Percentiles rank a stretch among this genome's conserved stretches.
These are phyloP conservation scores for Euthynnus affinis DNA, from an alignment of 2,797 vertebrate species.

Conservation along the genomic window DNA sequence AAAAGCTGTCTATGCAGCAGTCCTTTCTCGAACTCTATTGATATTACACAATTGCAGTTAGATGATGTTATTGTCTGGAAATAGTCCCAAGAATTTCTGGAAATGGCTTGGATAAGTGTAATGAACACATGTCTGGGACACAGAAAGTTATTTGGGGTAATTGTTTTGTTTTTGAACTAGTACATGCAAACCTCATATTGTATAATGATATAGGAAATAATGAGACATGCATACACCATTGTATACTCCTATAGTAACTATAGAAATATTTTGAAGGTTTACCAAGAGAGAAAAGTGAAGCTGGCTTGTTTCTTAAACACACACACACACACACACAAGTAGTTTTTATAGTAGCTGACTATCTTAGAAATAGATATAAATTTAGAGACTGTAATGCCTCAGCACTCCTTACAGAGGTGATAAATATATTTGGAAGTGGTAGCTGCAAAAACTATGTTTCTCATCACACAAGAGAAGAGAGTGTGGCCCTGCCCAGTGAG, in stretches of 20 bases:
- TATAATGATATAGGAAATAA: constrained; percentile 31
- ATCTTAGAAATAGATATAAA: constrained; percentile 4
- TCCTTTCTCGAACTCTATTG: constrained; percentile 26
- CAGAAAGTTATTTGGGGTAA: constrained; percentile 49
- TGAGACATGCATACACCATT: neutral
- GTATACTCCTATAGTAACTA: neutral
- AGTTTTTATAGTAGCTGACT: constrained; percentile 1
- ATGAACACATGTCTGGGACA: constrained; percentile 60
- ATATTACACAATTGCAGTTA: constrained; percentile 52
- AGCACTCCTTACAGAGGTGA: neutral
- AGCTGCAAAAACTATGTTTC: constrained; percentile 25
- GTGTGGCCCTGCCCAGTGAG: constrained; percentile 33
- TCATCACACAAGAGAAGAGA: neutral
- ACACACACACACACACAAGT: neutral
- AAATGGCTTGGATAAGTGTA: constrained; percentile 50
- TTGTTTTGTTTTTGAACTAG: constrained; percentile 57
- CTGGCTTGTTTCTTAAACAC: neutral
- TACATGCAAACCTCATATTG: constrained; percentile 39
- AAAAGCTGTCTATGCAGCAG: constrained; percentile 44
- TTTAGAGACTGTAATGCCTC: neutral
- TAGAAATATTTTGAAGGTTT: neutral
- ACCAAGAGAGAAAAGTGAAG: constrained; percentile 1
- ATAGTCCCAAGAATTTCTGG: constrained; percentile 54
- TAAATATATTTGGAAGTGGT: constrained; percentile 1
- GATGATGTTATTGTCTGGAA: constrained; percentile 68